These are phyloP conservation scores for Monodelphis domestica DNA, from an alignment of 2,797 vertebrate genomes.

Conservation along the genomic window DNA sequence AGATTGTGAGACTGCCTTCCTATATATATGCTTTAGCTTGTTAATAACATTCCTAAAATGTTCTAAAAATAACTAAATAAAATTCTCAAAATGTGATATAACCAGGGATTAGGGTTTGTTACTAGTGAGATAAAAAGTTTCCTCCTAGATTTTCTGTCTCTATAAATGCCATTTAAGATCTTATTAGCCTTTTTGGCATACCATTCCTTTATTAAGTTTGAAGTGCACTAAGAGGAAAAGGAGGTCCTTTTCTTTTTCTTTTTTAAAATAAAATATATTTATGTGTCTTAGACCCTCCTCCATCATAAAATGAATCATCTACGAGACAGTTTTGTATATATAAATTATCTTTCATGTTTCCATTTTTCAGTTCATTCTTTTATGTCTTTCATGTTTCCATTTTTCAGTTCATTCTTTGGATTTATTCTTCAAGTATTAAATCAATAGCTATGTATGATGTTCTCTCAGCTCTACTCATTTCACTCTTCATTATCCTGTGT, in stretches of 20 bases:
- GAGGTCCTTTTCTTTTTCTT: background rate
- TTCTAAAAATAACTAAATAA: background rate
- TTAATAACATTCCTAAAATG: background rate
- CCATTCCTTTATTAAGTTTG: background rate
- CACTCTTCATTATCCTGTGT: no score
- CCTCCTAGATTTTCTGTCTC: background rate
- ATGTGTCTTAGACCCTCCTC: no score
- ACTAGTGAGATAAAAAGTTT: background rate
- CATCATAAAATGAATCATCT: no score
- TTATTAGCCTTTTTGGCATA: background rate
- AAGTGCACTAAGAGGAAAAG: background rate
- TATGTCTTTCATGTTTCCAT: no score
- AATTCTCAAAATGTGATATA: background rate
- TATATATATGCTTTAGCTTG: background rate
- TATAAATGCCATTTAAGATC: background rate
- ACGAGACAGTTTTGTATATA: no score
- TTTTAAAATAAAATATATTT: no score
- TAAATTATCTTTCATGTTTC: no score
- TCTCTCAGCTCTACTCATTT: no score
- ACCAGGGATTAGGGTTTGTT: background rate
- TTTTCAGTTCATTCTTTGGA: no score
- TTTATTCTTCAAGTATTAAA: no score
- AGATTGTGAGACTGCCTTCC: background rate
- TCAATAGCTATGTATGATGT: no score
- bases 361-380: no score